These are phyloP conservation scores for Drosophila orosa DNA, from an alignment of 1,140 invertebrate species.

Conservation along the genomic window DNA sequence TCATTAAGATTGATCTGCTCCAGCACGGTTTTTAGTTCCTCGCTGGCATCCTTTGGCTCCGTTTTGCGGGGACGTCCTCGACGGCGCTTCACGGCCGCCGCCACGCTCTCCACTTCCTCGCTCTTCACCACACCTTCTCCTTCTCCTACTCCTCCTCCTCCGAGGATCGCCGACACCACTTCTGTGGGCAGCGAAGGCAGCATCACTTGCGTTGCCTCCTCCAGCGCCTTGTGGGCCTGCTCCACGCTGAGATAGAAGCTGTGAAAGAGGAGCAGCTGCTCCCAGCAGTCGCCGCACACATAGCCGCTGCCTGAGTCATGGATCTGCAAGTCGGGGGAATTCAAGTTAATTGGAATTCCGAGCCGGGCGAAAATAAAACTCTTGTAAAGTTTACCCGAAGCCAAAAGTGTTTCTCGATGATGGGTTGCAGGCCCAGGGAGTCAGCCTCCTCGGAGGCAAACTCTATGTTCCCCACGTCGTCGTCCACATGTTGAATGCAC, in stretches of 20 bases:
- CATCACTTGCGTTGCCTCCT: conserved; percentile 1
- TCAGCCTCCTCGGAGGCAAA: conserved; percentile 56
- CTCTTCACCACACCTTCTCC: conserved; percentile 15
- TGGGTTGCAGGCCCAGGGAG: conserved; percentile 40
- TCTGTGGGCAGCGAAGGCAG: not conserved
- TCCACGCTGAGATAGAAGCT: conserved; percentile 63
- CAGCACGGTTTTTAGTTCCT: conserved; percentile 56
- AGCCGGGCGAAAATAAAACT: not conserved
- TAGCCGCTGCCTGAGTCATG: conserved; percentile 29
- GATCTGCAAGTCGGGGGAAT: conserved; percentile 25
- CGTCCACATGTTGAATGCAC: conserved; percentile 43
- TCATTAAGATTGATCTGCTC: conserved; percentile 74
- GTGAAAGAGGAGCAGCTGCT: conserved; percentile 63
- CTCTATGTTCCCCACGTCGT: conserved; percentile 39
- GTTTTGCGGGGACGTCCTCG: conserved; percentile 68
- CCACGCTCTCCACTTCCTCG: conserved; percentile 47
- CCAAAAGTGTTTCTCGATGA: conserved; percentile 72
- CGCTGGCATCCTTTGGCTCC: conserved; percentile 34
- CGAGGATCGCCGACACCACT: not conserved
- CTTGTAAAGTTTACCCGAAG: conserved; percentile 46
- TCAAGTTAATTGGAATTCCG: not conserved
- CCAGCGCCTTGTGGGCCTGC: conserved; percentile 45
- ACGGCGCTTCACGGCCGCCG: conserved; percentile 60
- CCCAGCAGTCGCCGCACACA: conserved; percentile 60
- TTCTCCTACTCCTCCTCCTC: not conserved